phyloP scores from a whole-genome alignment of 1,140 invertebrate genomes.

The Drosophila repleta region DNA sequence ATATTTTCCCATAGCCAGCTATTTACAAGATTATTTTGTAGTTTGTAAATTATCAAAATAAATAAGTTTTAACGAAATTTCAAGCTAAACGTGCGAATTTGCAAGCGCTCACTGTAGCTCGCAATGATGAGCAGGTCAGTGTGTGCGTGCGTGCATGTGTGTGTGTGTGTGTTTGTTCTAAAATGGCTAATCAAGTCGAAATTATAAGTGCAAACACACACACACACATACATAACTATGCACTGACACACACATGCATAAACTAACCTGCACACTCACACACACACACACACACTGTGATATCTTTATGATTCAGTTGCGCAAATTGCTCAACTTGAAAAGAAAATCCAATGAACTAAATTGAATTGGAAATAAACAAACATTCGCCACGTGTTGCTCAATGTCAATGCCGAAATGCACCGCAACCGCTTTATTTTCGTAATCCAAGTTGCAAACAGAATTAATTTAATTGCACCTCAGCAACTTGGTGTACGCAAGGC shows the following conservation, averaged over 20 bases:
- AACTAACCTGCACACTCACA: background rate
- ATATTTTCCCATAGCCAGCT: too few species aligned
- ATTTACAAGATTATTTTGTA: too few species aligned
- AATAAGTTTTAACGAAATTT: too few species aligned
- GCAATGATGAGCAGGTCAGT: background rate
- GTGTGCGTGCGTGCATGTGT: background rate
- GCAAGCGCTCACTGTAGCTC: background rate
- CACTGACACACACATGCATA: background rate
- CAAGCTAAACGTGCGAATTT: background rate
- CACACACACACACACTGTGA: background rate
- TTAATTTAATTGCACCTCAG: background rate
- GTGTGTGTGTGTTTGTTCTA: background rate
- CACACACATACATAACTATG: background rate
- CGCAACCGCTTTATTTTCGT: background rate
- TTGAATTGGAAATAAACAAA: conserved; percentile 5
- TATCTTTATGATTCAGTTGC: conserved; percentile 8
- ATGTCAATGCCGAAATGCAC: conserved; percentile 22
- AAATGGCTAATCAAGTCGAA: background rate
- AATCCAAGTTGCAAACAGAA: background rate
- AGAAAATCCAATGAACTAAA: background rate
- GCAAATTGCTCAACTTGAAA: conserved; percentile 15
- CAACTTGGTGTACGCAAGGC: background rate
- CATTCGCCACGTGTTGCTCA: conserved; percentile 3
- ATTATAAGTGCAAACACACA: background rate
- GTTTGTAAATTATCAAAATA: too few species aligned